Evolutionary conservation across 1,140 invertebrate species (phyloP).

Genomic region (Bombus polaris): DNA sequence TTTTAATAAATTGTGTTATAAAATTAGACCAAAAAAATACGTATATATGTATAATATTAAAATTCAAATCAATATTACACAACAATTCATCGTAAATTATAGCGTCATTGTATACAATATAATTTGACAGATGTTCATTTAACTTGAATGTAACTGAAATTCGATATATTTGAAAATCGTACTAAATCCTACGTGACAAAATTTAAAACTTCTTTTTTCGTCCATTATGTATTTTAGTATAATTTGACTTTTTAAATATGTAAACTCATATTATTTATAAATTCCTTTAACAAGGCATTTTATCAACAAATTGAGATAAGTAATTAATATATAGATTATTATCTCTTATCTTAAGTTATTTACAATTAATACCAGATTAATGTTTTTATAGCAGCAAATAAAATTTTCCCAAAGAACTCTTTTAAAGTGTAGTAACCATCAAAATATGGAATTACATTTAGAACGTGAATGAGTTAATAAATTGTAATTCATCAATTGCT

Average conservation of each 20-base stretch:
- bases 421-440: constrained; percentile 28
- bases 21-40: not conserved
- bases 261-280: constrained; percentile 15
- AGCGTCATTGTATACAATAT: constrained; percentile 29
- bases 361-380: constrained; percentile 61
- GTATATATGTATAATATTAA: not conserved
- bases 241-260: constrained; percentile 29
- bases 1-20: not conserved
- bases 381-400: constrained; percentile 41
- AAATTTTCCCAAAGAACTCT: constrained; percentile 38
- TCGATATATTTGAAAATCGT: not conserved
- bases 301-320: constrained; percentile 52
- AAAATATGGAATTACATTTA: constrained; percentile 52
- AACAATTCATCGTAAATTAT: constrained; percentile 32
- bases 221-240: constrained; percentile 23
- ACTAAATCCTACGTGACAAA: not conserved
- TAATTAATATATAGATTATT: constrained; percentile 51
- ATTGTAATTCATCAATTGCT: constrained; percentile 30
- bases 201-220: constrained; percentile 20
- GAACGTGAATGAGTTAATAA: constrained; percentile 51
- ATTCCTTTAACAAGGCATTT: constrained; percentile 40
- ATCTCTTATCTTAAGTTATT: constrained; percentile 48
- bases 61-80: constrained; percentile 3
- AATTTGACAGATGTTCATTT: not conserved
- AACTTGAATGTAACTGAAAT: not conserved